phyloP scores from a whole-genome alignment of 2,797 vertebrate species.

The Neosilurus mollespiculum region DNA sequence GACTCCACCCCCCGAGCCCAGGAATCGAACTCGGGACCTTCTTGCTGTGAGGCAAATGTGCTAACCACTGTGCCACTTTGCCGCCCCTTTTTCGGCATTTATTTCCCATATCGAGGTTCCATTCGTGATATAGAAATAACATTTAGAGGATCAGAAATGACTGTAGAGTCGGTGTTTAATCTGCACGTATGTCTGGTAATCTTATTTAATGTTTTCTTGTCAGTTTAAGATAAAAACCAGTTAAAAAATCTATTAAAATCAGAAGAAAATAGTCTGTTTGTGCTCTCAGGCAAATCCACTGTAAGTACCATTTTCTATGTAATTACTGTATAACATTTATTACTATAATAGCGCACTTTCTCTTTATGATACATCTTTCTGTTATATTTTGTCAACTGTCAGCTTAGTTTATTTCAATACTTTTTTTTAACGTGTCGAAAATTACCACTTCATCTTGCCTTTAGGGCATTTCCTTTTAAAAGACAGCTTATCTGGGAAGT shows the following conservation, averaged over 20 bases:
- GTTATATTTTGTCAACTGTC: conserved; percentile 38
- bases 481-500: conserved; percentile 56
- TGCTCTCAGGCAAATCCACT: not conserved
- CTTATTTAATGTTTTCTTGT: not conserved
- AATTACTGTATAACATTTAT: too few relatives aligned
- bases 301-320: not conserved
- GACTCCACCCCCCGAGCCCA: too few relatives aligned
- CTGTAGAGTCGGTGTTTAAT: not conserved
- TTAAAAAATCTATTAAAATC: not conserved
- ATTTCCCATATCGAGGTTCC: not conserved
- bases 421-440: conserved; percentile 35
- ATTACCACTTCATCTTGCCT: conserved; percentile 41
- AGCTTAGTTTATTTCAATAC: conserved; percentile 35
- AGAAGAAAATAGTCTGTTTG: not conserved
- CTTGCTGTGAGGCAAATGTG: too few relatives aligned
- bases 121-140: not conserved
- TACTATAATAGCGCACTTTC: too few relatives aligned
- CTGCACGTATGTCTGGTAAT: not conserved
- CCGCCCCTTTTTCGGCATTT: not conserved
- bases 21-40: too few relatives aligned
- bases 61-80: too few relatives aligned
- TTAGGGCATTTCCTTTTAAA: conserved; percentile 37
- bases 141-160: not conserved
- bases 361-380: not conserved
- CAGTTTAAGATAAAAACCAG: not conserved